These are phyloP conservation scores for Elysia chlorotica DNA, from an alignment of 1,140 invertebrate genomes.

Conservation along the genomic window DNA sequence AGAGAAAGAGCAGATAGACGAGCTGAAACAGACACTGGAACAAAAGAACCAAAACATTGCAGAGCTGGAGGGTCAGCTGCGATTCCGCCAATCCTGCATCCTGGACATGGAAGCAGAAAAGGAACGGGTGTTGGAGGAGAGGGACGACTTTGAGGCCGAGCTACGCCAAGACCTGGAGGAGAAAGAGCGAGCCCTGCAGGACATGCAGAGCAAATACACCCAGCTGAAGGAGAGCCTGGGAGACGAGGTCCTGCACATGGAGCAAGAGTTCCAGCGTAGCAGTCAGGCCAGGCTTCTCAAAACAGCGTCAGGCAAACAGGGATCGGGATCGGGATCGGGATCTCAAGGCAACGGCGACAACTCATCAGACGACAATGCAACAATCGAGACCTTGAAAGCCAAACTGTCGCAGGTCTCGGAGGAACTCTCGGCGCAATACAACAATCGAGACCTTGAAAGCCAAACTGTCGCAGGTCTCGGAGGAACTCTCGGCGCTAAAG, in stretches of 20 bases:
- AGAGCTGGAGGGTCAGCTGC: constrained; percentile 11
- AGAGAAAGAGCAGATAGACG: constrained; percentile 12
- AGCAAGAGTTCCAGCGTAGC: neutral
- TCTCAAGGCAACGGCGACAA: too few relatives aligned
- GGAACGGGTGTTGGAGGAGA: neutral
- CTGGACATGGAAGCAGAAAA: constrained; percentile 5
- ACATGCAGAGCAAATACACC: constrained; percentile 7
- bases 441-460: neutral
- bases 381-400: neutral
- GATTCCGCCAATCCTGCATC: constrained; percentile 9
- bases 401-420: constrained; percentile 1
- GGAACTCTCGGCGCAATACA: neutral
- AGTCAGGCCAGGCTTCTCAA: neutral
- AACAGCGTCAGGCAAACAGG: neutral
- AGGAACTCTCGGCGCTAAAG: neutral
- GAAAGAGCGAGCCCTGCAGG: constrained; percentile 3
- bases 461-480: neutral
- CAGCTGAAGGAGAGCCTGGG: constrained; percentile 12
- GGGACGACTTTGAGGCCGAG: neutral
- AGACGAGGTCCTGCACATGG: constrained; percentile 14
- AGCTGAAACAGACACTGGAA: constrained; percentile 19
- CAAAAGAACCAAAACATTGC: constrained; percentile 1
- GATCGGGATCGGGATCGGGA: too few relatives aligned
- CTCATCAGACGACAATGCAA: too few relatives aligned
- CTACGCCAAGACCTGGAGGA: constrained; percentile 3